Percentiles rank a stretch among this genome's conserved stretches.
Evolutionary conservation across 2,113 vertebrate genomes (phyloP).

Genomic region (Cisticola juncidis): DNA sequence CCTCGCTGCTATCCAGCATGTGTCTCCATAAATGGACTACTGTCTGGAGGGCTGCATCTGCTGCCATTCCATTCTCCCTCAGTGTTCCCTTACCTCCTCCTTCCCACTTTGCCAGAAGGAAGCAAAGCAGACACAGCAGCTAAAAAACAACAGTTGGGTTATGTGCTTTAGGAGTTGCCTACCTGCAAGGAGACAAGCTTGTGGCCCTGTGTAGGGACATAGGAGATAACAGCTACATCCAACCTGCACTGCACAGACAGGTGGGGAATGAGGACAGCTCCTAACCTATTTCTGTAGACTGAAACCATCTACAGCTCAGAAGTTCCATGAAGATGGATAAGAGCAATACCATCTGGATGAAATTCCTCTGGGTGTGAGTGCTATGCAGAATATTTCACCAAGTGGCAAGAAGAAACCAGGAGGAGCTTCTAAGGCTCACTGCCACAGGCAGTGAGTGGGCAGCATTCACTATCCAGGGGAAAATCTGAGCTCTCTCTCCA

Average conservation of each 20-base stretch:
- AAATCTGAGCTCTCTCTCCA: background rate
- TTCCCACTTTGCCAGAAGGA: background rate
- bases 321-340: too few relatives aligned
- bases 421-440: background rate
- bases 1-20: background rate
- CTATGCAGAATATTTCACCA: background rate
- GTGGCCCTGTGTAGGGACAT: rapidly evolving
- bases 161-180: background rate
- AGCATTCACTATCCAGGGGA: background rate
- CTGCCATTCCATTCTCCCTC: background rate
- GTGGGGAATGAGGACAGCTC: background rate
- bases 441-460: background rate
- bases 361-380: background rate
- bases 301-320: background rate
- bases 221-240: background rate
- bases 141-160: background rate
- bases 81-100: rapidly evolving
- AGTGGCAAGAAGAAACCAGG: background rate
- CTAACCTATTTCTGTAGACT: background rate
- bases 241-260: background rate
- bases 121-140: background rate
- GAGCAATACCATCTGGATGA: background rate
- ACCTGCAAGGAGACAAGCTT: rapidly evolving
- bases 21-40: rapidly evolving
- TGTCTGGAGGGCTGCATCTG: background rate